A percentile compares a stretch with the other conserved stretches of the same genome.
These are phyloP conservation scores for Enteromius viviparus DNA, from an alignment of 2,797 vertebrate genomes.

Conservation along the genomic window DNA sequence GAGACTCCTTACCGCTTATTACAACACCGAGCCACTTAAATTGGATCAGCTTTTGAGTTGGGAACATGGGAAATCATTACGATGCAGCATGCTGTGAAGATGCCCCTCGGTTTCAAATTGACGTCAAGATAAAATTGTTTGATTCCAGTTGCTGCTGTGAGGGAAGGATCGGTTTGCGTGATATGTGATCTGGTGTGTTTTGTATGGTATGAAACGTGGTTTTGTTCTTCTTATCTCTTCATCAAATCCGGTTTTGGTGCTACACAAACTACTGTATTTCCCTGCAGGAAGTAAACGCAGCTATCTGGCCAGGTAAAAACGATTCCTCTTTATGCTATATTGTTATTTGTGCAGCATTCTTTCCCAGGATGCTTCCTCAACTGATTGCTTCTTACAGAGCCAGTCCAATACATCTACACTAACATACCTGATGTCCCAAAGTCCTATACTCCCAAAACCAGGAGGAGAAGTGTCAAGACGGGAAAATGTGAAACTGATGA, in stretches of 20 bases:
- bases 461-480: conserved; percentile 68
- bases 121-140: conserved; percentile 34
- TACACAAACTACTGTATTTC: conserved; percentile 65
- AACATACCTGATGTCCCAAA: conserved; percentile 81
- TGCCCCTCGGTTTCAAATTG: not conserved
- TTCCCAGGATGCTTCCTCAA: not conserved
- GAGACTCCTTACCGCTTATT: conserved; percentile 24
- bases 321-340: not conserved
- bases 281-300: conserved; percentile 85
- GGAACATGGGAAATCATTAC: conserved; percentile 8
- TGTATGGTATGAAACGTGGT: conserved; percentile 6
- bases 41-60: conserved; percentile 16
- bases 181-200: conserved; percentile 10
- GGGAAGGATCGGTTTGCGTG: conserved; percentile 27
- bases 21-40: not conserved
- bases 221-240: conserved; percentile 42
- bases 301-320: conserved; percentile 81
- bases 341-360: conserved; percentile 12
- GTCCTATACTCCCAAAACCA: conserved; percentile 72
- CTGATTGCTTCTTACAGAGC: conserved; percentile 74
- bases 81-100: conserved; percentile 3
- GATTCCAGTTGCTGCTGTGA: conserved; percentile 28
- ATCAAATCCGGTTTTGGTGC: conserved; percentile 62
- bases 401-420: conserved; percentile 77
- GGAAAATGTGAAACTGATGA: conserved; percentile 59